A percentile compares a stretch with the other conserved stretches of the same genome.
These are phyloP conservation scores for Acanthopleura granulata DNA, from an alignment of 2,888 invertebrate species.

Conservation along the genomic window DNA sequence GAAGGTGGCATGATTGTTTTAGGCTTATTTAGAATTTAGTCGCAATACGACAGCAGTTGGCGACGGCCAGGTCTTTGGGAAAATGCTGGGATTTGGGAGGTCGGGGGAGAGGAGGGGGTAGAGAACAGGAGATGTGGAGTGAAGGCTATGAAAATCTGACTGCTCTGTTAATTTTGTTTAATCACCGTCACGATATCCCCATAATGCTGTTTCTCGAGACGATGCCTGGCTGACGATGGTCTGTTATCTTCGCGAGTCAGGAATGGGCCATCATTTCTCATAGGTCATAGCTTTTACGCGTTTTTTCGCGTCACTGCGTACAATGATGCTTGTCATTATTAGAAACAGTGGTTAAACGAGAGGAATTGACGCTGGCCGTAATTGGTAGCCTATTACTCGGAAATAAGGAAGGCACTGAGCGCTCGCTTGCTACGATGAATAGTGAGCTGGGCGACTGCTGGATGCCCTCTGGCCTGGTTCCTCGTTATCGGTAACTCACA, in stretches of 20 bases:
- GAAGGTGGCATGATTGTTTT: too few species aligned
- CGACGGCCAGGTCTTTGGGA: too few species aligned
- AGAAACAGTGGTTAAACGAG: neutral
- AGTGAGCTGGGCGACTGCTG: neutral
- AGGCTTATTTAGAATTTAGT: too few species aligned
- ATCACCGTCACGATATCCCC: too few species aligned
- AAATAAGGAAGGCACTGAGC: neutral
- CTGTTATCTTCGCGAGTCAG: neutral
- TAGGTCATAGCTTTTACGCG: conserved; percentile 13
- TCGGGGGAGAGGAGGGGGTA: too few species aligned
- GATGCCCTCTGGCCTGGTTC: neutral
- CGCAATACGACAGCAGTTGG: too few species aligned
- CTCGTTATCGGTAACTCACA: neutral
- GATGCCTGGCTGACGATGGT: neutral
- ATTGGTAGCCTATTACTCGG: neutral
- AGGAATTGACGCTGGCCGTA: neutral
- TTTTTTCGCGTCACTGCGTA: neutral
- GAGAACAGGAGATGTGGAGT: too few species aligned
- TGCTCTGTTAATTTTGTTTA: too few species aligned
- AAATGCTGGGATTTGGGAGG: too few species aligned
- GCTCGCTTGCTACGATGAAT: neutral
- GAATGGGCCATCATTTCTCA: neutral
- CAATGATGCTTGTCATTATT: conserved; percentile 15
- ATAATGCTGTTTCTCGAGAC: too few species aligned
- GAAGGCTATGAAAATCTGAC: too few species aligned